Base-by-base conservation (phyloP, 2,888 invertebrate genomes). In the Brachylomia viminalis region DNA sequence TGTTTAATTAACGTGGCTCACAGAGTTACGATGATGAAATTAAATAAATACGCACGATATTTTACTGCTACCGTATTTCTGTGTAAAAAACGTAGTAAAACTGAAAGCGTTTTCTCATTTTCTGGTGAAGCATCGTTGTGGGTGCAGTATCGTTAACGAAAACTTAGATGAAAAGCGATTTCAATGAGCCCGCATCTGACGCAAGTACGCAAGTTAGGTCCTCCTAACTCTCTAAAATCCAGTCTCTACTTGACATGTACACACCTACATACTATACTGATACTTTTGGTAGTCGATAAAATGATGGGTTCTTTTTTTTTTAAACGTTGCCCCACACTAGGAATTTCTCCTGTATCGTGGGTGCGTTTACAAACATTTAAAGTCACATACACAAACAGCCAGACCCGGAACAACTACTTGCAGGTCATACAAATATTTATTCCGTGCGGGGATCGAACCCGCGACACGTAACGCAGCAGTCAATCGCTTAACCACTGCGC, bases 1-100 rank as follows among this genome's bases (percentile, higher is more conserved):
- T 74, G 45, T 84, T 84, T 82, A 84, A 84, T 84, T 71, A 74
- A 84, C 47, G 54, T 67, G 27, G 74, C 74, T 79, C 62, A n/a
- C 56, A 47, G 66, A 70, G 58, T 74, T 59, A 80, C 67, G 58
- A 70, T 84, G 80, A 74, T 74, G 62, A 74, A 84, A 82, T 82
- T 79, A 82, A 82, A 84, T 84, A 70, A 79, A 84, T 74, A 47
- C 74, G 10, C 56, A 62, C 47, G 52, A 59, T 80, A 52, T 59
- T 84, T 76, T 79, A 74, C 61, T n/a, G 66, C 11, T 72, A 42
- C 27, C 42, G 47, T 61, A 61, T 77, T 54, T 59, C 15, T 49
- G 2, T 33, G 2, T 59, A 61, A 68, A 68, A 65, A 65, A 82
- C 30, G 47, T 68, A 20, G 8, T 59, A 65, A 54, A 68, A 68